These are phyloP conservation scores for Manis javanica DNA, from an alignment of 2,797 vertebrate genomes.

Conservation along the genomic window DNA sequence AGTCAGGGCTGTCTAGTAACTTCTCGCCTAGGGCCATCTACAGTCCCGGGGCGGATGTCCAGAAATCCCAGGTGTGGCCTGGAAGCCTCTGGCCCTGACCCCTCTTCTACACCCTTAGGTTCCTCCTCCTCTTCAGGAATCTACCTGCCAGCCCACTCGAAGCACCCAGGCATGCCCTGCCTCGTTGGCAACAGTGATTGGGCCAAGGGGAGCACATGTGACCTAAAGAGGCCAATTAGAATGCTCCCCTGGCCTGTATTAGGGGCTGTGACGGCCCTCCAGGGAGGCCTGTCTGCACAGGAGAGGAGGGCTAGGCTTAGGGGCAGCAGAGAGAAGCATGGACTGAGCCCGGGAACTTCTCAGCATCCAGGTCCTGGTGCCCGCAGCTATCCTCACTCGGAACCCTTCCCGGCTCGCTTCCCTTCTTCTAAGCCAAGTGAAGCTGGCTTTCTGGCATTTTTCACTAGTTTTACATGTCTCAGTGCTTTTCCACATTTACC, in stretches of 20 bases:
- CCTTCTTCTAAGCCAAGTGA: background rate
- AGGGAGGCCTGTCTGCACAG: background rate
- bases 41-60: background rate
- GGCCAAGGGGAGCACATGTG: background rate
- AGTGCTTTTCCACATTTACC: background rate
- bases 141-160: no score
- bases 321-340: background rate
- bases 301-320: background rate
- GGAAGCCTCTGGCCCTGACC: background rate
- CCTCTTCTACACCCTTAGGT: background rate
- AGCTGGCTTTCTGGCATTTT: background rate
- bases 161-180: accelerated
- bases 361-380: background rate
- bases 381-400: background rate
- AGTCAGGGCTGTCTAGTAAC: background rate
- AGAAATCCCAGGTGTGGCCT: background rate
- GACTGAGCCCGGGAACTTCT: background rate
- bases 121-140: background rate
- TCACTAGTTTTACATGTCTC: background rate
- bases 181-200: background rate
- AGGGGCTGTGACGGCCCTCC: background rate
- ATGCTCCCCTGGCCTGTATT: background rate
- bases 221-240: conserved; percentile 29
- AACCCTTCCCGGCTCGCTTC: background rate
- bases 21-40: background rate